phyloP scores from a whole-genome alignment of 2,888 invertebrate genomes.

The Pollenia labialis region DNA sequence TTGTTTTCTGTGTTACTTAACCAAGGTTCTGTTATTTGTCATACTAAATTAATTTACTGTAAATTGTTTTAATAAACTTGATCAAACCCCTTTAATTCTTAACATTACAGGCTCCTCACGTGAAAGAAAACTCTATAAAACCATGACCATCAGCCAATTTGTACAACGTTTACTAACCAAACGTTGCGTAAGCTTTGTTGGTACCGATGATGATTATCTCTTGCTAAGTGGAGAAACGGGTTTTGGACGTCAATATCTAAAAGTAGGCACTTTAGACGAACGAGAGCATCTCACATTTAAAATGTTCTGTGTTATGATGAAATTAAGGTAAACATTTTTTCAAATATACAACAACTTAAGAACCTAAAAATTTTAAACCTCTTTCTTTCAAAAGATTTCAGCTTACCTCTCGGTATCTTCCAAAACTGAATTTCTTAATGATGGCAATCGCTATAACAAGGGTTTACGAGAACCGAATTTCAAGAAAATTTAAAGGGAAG shows the following conservation, averaged over 20 bases:
- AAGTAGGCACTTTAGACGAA: constrained; percentile 84
- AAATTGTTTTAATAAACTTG: too few relatives aligned
- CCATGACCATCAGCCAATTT: constrained; percentile 83
- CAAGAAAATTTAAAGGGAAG: constrained; percentile 82
- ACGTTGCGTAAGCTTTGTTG: constrained; percentile 84
- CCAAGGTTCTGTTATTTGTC: too few relatives aligned
- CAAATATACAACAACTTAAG: neutral
- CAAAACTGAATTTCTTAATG: constrained; percentile 85
- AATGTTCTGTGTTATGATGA: constrained; percentile 85
- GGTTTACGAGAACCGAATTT: constrained; percentile 80
- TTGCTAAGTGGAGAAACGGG: constrained; percentile 82
- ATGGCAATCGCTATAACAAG: constrained; percentile 84
- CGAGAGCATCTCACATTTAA: constrained; percentile 82
- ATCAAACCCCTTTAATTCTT: too few relatives aligned
- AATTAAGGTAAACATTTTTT: constrained; percentile 82
- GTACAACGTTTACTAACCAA: constrained; percentile 84
- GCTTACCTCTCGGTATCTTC: constrained; percentile 85
- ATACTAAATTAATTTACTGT: too few relatives aligned
- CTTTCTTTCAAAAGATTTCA: constrained; percentile 77
- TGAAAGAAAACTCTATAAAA: constrained; percentile 81
- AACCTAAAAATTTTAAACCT: neutral
- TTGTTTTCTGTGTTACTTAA: too few relatives aligned
- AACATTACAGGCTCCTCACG: constrained; percentile 62
- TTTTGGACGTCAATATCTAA: constrained; percentile 83
- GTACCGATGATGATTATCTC: constrained; percentile 80